Evolutionary conservation across 2,888 invertebrate genomes (phyloP).

Genomic region (Cephus spinipes): DNA sequence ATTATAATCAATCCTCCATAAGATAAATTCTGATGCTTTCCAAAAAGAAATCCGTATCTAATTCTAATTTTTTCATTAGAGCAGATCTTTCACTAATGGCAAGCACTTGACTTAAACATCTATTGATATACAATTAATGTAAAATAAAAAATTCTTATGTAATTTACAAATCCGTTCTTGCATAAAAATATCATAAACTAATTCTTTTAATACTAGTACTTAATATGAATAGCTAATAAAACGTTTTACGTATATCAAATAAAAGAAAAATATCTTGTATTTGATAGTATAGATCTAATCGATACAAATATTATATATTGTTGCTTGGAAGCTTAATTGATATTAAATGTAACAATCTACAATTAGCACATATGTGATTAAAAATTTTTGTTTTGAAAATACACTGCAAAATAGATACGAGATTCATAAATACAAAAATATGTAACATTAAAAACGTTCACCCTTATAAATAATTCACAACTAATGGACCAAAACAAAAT

Average conservation of each 20-base stretch:
- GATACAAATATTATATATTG: background rate
- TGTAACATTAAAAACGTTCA: background rate
- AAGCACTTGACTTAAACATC: background rate
- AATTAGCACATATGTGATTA: background rate
- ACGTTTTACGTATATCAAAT: background rate
- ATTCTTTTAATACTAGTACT: background rate
- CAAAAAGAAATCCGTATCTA: background rate
- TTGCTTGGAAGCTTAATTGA: background rate
- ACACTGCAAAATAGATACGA: background rate
- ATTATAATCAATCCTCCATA: background rate
- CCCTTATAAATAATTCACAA: background rate
- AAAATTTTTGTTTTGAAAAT: background rate
- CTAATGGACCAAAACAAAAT: background rate
- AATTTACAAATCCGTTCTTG: background rate
- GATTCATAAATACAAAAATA: background rate
- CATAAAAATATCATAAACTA: background rate
- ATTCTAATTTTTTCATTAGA: background rate
- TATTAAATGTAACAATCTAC: background rate
- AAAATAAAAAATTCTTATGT: slow-evolving; percentile 8
- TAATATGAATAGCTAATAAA: background rate
- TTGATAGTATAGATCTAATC: background rate
- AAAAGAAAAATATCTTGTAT: background rate
- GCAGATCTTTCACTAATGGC: background rate
- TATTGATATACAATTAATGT: background rate
- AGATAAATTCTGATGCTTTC: background rate